Conservation (phyloP, 23 tunicate genomes). For the Ascidia mentula region DNA sequence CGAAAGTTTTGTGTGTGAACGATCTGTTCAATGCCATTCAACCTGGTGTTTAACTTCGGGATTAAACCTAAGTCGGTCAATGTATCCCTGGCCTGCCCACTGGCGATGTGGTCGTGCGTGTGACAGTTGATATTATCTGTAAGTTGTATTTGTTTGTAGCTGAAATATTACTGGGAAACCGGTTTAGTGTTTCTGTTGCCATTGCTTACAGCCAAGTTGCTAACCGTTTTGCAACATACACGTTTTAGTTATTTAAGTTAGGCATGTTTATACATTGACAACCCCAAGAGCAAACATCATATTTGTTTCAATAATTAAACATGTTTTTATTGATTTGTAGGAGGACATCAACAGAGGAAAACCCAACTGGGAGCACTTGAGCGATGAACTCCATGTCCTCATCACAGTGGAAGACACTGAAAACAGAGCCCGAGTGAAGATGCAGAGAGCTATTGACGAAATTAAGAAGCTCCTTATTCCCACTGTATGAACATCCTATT, state of each 20-base stretch:
- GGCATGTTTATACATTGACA: too few relatives aligned
- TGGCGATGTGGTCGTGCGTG: not conserved
- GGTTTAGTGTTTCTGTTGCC: too few relatives aligned
- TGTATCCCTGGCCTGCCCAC: not conserved
- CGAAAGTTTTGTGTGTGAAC: not conserved
- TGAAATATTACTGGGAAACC: too few relatives aligned
- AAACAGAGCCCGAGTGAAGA: constrained; percentile 90
- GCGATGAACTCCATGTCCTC: constrained; percentile 97
- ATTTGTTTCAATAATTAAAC: too few relatives aligned
- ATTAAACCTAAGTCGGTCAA: not conserved
- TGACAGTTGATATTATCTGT: not conserved
- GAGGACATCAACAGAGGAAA: constrained; percentile 97
- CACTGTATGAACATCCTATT: constrained; percentile 56
- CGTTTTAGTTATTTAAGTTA: too few relatives aligned
- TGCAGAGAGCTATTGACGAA: constrained; percentile 94
- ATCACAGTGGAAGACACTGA: constrained; percentile 99
- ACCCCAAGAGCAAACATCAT: too few relatives aligned
- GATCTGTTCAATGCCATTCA: not conserved
- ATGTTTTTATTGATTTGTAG: constrained; percentile 30
- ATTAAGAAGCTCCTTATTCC: constrained; percentile 95
- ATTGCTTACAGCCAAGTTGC: too few relatives aligned
- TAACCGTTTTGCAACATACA: too few relatives aligned
- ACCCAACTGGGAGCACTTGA: constrained; percentile 99
- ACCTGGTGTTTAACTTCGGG: not conserved
- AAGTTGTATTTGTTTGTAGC: too few relatives aligned